phyloP scores from a whole-genome alignment of 2,113 vertebrate genomes.

The Entelurus aequoreus region DNA sequence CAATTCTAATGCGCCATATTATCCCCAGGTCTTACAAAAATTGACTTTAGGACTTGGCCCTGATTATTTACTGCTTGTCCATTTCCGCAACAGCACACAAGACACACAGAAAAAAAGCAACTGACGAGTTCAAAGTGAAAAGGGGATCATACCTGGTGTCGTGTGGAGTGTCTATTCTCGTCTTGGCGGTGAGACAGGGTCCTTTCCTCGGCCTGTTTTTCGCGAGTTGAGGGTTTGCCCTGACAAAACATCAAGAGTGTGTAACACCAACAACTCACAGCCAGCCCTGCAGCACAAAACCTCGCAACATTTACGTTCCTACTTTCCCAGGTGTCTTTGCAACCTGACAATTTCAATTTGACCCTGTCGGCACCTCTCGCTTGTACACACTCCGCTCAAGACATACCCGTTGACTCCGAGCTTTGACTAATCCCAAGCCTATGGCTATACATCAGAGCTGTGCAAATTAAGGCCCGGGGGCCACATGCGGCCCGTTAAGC shows the following conservation, averaged over 20 bases:
- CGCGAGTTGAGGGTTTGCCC: constrained; percentile 89
- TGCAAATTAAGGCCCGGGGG: too few species aligned
- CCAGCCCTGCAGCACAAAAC: constrained; percentile 17
- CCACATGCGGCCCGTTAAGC: too few species aligned
- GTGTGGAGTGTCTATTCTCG: constrained; percentile 91
- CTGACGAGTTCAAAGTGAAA: not conserved
- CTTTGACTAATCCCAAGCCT: not conserved
- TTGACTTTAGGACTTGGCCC: not conserved
- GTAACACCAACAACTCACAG: constrained; percentile 22
- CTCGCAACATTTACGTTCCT: not conserved
- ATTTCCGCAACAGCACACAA: not conserved
- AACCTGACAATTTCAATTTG: constrained; percentile 30
- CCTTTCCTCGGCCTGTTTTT: constrained; percentile 91
- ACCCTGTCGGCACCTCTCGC: constrained; percentile 4
- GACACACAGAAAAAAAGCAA: not conserved
- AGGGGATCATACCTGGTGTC: constrained; percentile 81
- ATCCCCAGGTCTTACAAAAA: not conserved
- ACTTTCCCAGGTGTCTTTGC: constrained; percentile 22
- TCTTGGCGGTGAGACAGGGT: constrained; percentile 87
- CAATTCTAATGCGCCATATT: not conserved
- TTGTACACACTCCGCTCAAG: constrained; percentile 6
- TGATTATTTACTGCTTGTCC: constrained; percentile 1
- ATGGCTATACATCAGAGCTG: too few species aligned
- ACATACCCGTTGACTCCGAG: not conserved
- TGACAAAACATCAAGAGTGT: constrained; percentile 64